Evolutionary conservation across 2,113 vertebrate genomes (phyloP), one percentile per base, ranked within the genome.

Genomic region (Ochotona princeps): DNA sequence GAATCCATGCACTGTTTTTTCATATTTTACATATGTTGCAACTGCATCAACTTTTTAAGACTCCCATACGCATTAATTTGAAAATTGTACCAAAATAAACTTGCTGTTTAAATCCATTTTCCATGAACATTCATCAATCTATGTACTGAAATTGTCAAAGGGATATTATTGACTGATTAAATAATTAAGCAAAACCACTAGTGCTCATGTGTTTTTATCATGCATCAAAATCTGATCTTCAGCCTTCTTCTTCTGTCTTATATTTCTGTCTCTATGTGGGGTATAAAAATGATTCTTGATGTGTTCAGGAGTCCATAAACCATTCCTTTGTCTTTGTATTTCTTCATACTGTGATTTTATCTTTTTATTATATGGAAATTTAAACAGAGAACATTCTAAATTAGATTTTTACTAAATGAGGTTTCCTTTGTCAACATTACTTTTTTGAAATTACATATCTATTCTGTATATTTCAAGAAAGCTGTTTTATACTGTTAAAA

Each of bases 401-500:
- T 47, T 57, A 63, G 28, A 18, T 73, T 63, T 65, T 81, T 84
- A 93, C 15, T 67, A 89, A 81, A 75, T 80, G 83, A 87, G 25
- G 3, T 74, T 83, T 78, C 32, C 30, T 81, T 90, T 35, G 21
- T 30, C 70, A 81, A 67, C 51, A 86, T 83, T 79, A 74, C 6
- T 61, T 86, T n/a, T 87, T 76, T 38, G 74, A 76, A 85, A 81
- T 20, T 65, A 63, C 51, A 26, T 61, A 54, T 8, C n/a, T 87
- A 66, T 61, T 84, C 32, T 88, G 26, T 14, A 91, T 57, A 91
- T 89, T 87, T 93, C 72, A 76, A 75, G 61, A 75, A 89, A 74
- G 7, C 1, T 70, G 6, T 91, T 92, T 89, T 83, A 10, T 73
- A 28, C 26, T 63, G 8, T 75, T 76, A 32, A 8, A 74, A 61